phyloP scores from a whole-genome alignment of 2,113 vertebrate genomes.

The human (Homo sapiens) region GRCh38 chr4:108600001-108600500 shows the following conservation, averaged over 20 bases:
- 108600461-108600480: background rate
- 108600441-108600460: background rate
- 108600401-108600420: background rate
- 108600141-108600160: background rate
- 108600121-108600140: background rate
- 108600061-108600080: background rate
- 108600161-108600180: background rate
- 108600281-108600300: background rate
- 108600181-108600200: background rate
- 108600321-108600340: background rate
- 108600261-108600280: background rate
- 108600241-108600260: background rate
- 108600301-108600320: background rate
- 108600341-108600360: background rate
- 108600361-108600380: background rate
- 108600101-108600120: background rate
- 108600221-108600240: background rate
- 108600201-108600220: background rate
- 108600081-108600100: background rate
- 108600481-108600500: background rate
- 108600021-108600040: background rate
- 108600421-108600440: background rate
- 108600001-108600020: background rate
- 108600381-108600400: background rate
- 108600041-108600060: background rate